Evolutionary conservation across 2,888 invertebrate species (phyloP), one percentile per base, ranked within the genome.

Genomic region (Hirtodrosophila confusa): DNA sequence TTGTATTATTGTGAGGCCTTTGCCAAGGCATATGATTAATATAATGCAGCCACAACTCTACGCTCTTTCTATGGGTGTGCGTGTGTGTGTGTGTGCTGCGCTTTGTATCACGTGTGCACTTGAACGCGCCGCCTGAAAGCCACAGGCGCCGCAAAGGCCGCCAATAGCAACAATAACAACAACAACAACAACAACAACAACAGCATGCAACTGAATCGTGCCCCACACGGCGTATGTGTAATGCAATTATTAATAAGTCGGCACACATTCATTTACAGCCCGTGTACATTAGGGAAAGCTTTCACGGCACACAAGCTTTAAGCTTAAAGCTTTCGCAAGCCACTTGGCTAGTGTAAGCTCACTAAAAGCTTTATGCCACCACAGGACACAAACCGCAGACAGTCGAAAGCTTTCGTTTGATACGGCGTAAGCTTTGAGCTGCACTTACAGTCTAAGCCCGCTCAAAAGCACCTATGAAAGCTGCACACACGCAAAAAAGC

Each of bases 91-190:
- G 31, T 17, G 10, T 36, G 57, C 37, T 17, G 35, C 37, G 61
- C 67, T 75, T 71, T 76, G 63, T 80, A 80, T 86, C 86, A 83
- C 86, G 78, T 80, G 80, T 80, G 80, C 75, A 86, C 84, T 82
- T 86, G 67, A 86, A 80, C 84, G 78, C 78, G 72, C 76, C 53
- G 54, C 58, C 54, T 57, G 55, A 57, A 75, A 74, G 66, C 75
- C 74, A 60, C 49, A 67, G 66, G 56, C 73, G 75, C 70, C 73
- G 56, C 70, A 61, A 61, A 50, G 61, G 45, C 70, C 66, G 33
- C 44, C 41, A 41, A 45, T 36, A 67, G 9, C 31, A 43, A 10
- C 53, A 24, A 29, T 7, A 40, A 7, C 40, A 36, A 27, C 12
- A 45, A 35, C 50, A 54, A 33, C 41, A 48, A 29, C 23, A 57